Evolutionary conservation across 2,797 vertebrate genomes (phyloP).

Genomic region (Protosalanx chinensis): DNA sequence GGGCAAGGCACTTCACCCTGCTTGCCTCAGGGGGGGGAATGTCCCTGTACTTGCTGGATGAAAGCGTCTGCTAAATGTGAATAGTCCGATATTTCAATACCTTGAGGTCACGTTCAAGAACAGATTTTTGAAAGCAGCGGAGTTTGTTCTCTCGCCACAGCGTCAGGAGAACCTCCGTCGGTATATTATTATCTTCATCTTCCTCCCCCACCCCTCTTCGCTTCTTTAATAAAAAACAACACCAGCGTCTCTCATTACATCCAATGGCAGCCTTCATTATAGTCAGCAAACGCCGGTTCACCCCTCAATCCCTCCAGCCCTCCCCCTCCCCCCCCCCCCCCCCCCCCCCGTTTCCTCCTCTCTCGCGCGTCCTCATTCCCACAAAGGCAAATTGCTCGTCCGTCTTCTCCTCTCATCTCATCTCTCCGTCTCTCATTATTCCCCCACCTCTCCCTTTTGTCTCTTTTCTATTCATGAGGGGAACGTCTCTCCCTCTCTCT

Average conservation of each 20-base stretch:
- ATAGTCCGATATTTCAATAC: too few species aligned
- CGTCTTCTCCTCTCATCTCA: constrained; percentile 32
- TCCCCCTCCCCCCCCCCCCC: constrained; percentile 2
- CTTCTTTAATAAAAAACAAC: constrained; percentile 10
- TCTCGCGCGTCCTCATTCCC: constrained; percentile 17
- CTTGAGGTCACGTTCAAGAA: too few species aligned
- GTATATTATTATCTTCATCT: constrained; percentile 11
- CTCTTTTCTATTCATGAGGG: constrained; percentile 37
- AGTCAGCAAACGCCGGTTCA: constrained; percentile 10
- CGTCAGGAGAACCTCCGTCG: background rate
- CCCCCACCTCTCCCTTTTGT: constrained; percentile 4
- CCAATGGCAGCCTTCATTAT: constrained; percentile 28
- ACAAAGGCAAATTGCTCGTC: constrained; percentile 47
- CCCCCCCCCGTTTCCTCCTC: background rate
- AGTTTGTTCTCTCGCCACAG: too few species aligned
- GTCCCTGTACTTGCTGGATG: too few species aligned
- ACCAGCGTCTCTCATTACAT: constrained; percentile 38
- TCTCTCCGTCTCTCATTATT: constrained; percentile 33
- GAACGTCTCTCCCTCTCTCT: background rate
- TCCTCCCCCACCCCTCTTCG: constrained; percentile 15
- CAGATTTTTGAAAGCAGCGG: too few species aligned
- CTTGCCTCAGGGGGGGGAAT: too few species aligned
- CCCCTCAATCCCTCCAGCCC: background rate
- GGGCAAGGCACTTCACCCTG: too few species aligned
- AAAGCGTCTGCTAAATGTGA: too few species aligned